Percentiles rank a stretch among this genome's conserved stretches.
Evolutionary conservation across 1,140 invertebrate genomes (phyloP).

Genomic region (Drosophila erecta): DNA sequence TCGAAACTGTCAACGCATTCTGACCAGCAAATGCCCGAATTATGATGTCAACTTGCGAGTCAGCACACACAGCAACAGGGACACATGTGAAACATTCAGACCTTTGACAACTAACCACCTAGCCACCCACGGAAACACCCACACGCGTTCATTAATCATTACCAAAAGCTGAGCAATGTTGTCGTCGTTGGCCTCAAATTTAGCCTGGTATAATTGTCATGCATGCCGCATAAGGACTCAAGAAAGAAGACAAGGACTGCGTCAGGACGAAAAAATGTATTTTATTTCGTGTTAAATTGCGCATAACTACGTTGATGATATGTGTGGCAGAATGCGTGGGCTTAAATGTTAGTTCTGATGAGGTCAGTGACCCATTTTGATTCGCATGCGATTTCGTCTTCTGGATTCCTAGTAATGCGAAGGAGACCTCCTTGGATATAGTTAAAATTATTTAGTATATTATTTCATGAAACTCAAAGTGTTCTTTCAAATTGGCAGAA

Average conservation of each 20-base stretch:
- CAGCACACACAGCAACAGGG: slow-evolving; percentile 29
- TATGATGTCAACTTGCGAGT: slow-evolving; percentile 78
- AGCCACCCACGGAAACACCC: slow-evolving; percentile 7
- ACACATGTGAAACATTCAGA: slow-evolving; percentile 4
- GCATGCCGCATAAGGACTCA: slow-evolving; percentile 41
- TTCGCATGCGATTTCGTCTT: neutral
- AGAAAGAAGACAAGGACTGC: slow-evolving; percentile 20
- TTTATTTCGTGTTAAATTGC: slow-evolving; percentile 72
- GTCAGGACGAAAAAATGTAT: slow-evolving; percentile 46
- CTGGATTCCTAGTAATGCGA: neutral
- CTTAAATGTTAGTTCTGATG: slow-evolving; percentile 40
- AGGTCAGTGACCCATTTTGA: slow-evolving; percentile 30
- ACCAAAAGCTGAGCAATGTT: slow-evolving; percentile 45
- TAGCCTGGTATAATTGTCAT: slow-evolving; percentile 68
- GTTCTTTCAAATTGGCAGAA: too few relatives aligned
- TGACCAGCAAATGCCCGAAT: slow-evolving; percentile 68
- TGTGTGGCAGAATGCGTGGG: slow-evolving; percentile 19
- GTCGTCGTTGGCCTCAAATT: slow-evolving; percentile 46
- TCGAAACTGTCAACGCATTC: slow-evolving; percentile 53
- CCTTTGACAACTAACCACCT: neutral
- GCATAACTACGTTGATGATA: slow-evolving; percentile 59
- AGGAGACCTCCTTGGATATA: too few relatives aligned
- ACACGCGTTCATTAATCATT: slow-evolving; percentile 73
- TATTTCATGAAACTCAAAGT: too few relatives aligned
- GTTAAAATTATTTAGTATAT: too few relatives aligned